Percentiles rank a stretch among this genome's conserved stretches.
Evolutionary conservation across 2,113 vertebrate genomes (phyloP).

Genomic region (Anhinga anhinga): DNA sequence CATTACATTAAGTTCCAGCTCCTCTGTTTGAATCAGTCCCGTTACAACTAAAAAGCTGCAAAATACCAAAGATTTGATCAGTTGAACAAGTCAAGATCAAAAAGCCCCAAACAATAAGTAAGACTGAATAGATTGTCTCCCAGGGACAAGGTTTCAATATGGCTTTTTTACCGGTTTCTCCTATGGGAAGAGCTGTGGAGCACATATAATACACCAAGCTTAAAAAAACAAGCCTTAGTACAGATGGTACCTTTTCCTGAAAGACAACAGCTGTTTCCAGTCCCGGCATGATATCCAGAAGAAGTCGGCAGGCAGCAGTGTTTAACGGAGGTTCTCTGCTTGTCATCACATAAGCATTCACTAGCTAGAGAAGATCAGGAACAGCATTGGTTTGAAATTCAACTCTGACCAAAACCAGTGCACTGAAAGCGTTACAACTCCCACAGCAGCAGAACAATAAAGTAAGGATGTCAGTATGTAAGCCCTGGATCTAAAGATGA

Average conservation of each 20-base stretch:
- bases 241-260: constrained; percentile 88
- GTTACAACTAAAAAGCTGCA: neutral
- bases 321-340: constrained; percentile 93
- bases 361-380: constrained; percentile 78
- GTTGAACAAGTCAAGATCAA: neutral
- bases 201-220: neutral
- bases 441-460: neutral
- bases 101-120: neutral
- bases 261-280: constrained; percentile 97
- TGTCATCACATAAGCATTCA: constrained; percentile 98
- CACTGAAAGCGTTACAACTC: neutral
- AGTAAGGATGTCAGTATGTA: neutral
- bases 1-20: neutral
- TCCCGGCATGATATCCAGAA: constrained; percentile 97
- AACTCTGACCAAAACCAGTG: constrained; percentile 19
- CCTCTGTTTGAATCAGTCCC: neutral
- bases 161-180: neutral
- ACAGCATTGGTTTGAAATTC: constrained; percentile 19
- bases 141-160: neutral
- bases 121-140: neutral
- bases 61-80: neutral
- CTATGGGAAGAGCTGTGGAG: neutral
- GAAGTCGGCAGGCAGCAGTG: constrained; percentile 91
- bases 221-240: neutral
- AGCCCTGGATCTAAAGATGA: neutral